phyloP scores from a whole-genome alignment of 2,113 vertebrate genomes.

The Zingel zingel region DNA sequence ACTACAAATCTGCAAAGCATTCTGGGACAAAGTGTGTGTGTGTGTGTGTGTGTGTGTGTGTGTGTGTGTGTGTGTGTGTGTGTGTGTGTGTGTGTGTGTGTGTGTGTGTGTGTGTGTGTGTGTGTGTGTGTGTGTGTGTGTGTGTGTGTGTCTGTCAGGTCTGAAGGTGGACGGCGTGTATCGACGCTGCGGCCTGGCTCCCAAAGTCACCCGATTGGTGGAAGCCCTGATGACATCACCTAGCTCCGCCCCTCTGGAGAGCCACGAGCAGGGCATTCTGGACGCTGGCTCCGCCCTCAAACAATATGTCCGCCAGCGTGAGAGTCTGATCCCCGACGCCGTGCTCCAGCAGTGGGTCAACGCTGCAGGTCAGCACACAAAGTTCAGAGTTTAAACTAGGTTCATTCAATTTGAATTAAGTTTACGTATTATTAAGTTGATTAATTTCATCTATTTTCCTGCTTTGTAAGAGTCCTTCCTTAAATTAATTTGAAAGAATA shows the following conservation, averaged over 20 bases:
- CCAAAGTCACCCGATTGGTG: conserved; percentile 76
- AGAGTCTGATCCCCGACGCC: conserved; percentile 61
- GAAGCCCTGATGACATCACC: conserved; percentile 74
- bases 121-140: too few species aligned
- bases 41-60: too few species aligned
- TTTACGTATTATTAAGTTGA: too few species aligned
- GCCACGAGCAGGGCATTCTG: conserved; percentile 75
- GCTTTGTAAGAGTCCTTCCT: too few species aligned
- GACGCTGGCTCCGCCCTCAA: conserved; percentile 81
- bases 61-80: too few species aligned
- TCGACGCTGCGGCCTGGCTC: conserved; percentile 78
- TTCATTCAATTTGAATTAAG: too few species aligned
- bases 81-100: too few species aligned
- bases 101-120: too few species aligned
- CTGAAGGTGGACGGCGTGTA: conserved; percentile 85
- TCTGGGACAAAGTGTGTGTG: not conserved
- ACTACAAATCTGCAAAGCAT: not conserved
- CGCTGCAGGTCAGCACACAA: conserved; percentile 72
- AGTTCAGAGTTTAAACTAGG: not conserved
- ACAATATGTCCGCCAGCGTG: conserved; percentile 73
- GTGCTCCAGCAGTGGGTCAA: conserved; percentile 70
- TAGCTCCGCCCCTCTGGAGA: conserved; percentile 62
- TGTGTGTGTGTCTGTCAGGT: conserved; percentile 59
- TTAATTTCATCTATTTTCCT: too few species aligned
- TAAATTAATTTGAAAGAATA: too few species aligned